Evolutionary conservation across 2,113 vertebrate species (phyloP).

Genomic region (Cervus canadensis): DNA sequence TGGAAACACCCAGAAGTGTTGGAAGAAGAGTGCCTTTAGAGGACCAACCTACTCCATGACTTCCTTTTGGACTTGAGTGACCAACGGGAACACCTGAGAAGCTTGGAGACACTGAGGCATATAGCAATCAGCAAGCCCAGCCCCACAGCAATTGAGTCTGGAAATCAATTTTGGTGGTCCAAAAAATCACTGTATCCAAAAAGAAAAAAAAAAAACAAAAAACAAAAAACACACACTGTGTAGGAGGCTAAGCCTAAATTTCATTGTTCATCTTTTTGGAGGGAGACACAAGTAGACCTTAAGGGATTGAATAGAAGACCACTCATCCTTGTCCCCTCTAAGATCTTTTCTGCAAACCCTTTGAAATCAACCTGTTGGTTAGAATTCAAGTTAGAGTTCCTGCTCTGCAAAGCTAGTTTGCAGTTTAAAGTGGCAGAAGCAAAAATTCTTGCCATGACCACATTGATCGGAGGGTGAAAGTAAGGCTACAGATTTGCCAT

Average conservation of each 20-base stretch:
- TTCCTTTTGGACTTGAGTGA: not conserved
- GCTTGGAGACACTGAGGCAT: not conserved
- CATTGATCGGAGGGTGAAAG: not conserved
- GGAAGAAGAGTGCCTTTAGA: not conserved
- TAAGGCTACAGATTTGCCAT: not conserved
- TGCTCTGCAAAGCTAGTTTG: conserved; percentile 28
- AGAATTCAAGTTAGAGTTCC: conserved; percentile 7
- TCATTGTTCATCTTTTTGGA: not conserved
- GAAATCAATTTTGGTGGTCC: not conserved
- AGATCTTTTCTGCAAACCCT: not conserved
- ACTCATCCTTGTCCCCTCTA: not conserved
- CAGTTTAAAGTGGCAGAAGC: not conserved
- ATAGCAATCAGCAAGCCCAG: not conserved
- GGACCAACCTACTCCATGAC: not conserved
- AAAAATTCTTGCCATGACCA: not conserved
- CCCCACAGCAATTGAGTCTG: not conserved
- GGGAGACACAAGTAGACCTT: not conserved
- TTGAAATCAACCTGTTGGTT: conserved; percentile 13
- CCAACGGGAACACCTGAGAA: not conserved
- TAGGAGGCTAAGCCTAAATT: not conserved
- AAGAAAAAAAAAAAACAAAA: not conserved
- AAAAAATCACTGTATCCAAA: not conserved
- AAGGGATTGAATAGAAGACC: not conserved
- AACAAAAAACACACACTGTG: not conserved
- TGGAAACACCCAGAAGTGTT: not conserved